phyloP scores from a whole-genome alignment of 2,888 invertebrate species.

The Tortrix viridana region DNA sequence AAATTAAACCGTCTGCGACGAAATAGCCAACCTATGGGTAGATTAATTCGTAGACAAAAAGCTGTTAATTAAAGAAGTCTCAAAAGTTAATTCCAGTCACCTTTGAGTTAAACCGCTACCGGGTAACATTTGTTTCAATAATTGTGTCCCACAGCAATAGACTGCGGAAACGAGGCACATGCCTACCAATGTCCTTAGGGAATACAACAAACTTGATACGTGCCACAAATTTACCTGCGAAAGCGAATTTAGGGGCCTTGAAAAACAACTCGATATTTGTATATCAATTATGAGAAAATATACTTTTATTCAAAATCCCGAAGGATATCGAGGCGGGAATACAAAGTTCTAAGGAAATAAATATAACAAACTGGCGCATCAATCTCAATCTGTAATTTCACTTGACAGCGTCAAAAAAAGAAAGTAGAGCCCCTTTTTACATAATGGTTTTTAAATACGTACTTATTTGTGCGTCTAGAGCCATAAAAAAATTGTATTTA shows the following conservation, averaged over 20 bases:
- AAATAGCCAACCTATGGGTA: too few species aligned
- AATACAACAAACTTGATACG: constrained; percentile 18
- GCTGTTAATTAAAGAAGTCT: too few species aligned
- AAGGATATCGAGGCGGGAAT: not conserved
- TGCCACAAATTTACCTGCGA: constrained; percentile 7
- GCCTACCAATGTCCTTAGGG: constrained; percentile 6
- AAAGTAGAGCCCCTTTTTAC: not conserved
- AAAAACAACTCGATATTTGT: constrained; percentile 4
- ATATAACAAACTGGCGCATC: constrained; percentile 7
- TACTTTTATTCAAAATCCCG: not conserved
- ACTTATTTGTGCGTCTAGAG: too few species aligned
- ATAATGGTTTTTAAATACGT: constrained; percentile 7
- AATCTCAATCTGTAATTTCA: constrained; percentile 16
- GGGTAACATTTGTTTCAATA: not conserved
- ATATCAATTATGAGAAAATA: constrained; percentile 14
- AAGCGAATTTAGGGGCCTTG: constrained; percentile 2
- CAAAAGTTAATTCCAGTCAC: too few species aligned
- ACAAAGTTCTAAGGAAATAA: not conserved
- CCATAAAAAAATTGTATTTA: too few species aligned
- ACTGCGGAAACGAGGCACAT: constrained; percentile 1
- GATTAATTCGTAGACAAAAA: too few species aligned
- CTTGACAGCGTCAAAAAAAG: constrained; percentile 8
- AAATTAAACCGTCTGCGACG: too few species aligned
- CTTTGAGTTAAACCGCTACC: not conserved
- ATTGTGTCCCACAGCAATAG: not conserved